Conservation (phyloP, 2,888 invertebrate genomes). For the Acanthococcus lagerstroemiae region DNA sequence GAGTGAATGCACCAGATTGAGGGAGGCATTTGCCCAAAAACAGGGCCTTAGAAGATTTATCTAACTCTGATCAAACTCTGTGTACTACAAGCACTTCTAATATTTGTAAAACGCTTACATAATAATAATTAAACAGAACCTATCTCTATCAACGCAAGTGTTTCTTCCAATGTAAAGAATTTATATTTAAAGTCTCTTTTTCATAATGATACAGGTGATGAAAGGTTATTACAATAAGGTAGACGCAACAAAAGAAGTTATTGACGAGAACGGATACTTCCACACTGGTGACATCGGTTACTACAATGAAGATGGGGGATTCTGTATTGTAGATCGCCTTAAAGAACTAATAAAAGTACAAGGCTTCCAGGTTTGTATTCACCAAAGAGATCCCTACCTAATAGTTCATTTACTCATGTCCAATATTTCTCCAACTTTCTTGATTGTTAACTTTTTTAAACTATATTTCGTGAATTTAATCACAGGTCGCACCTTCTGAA, state of each 20-base stretch:
- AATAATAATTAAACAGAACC: too few species aligned
- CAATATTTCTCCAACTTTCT: neutral
- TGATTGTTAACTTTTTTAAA: neutral
- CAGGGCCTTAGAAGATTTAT: too few species aligned
- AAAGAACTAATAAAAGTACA: constrained; percentile 58
- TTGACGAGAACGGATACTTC: constrained; percentile 48
- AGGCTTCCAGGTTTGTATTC: constrained; percentile 44
- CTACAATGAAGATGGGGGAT: constrained; percentile 55
- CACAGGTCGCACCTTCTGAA: constrained; percentile 77
- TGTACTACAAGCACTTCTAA: too few species aligned
- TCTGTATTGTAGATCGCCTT: constrained; percentile 65
- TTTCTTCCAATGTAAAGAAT: too few species aligned
- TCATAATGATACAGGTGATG: constrained; percentile 46
- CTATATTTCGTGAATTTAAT: constrained; percentile 14
- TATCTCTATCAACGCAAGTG: neutral
- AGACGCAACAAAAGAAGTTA: constrained; percentile 47
- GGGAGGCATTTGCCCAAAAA: too few species aligned
- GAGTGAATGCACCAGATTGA: too few species aligned
- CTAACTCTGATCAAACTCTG: too few species aligned
- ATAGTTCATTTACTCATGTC: too few species aligned
- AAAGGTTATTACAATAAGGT: constrained; percentile 50
- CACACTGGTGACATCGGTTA: constrained; percentile 51
- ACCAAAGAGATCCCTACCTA: too few species aligned
- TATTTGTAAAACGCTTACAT: too few species aligned
- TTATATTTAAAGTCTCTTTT: too few species aligned